Evolutionary conservation across 1,140 invertebrate species (phyloP).

Genomic region (Trichogramma pretiosum): DNA sequence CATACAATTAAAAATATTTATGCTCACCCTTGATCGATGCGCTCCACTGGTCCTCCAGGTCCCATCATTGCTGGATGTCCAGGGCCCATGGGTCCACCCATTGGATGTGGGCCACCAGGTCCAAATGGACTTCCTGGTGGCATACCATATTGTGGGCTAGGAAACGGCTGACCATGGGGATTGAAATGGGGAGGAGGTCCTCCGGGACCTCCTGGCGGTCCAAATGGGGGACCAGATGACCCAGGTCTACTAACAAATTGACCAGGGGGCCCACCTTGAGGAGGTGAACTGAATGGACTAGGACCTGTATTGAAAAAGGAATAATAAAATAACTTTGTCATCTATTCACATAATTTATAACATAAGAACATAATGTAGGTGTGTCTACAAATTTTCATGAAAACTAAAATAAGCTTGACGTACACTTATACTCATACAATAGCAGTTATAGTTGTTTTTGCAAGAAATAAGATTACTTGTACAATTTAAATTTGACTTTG

Average conservation of each 20-base stretch:
- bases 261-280: constrained; percentile 52
- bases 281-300: constrained; percentile 58
- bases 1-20: too few species aligned
- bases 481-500: too few species aligned
- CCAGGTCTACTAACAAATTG: constrained; percentile 57
- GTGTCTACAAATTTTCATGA: too few species aligned
- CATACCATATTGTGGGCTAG: constrained; percentile 56
- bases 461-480: too few species aligned
- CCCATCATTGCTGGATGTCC: constrained; percentile 57
- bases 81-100: constrained; percentile 52
- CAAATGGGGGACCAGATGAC: constrained; percentile 61
- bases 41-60: constrained; percentile 59
- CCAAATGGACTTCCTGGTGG: constrained; percentile 62
- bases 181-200: constrained; percentile 62
- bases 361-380: too few species aligned
- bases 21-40: constrained; percentile 65
- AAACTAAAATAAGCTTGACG: too few species aligned
- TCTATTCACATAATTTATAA: too few species aligned
- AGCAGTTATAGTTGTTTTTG: too few species aligned
- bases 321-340: too few species aligned
- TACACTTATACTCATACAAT: too few species aligned
- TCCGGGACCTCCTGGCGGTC: constrained; percentile 52
- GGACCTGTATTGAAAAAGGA: too few species aligned
- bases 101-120: constrained; percentile 53
- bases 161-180: constrained; percentile 55